A percentile compares a stretch with the other conserved stretches of the same genome.
Evolutionary conservation across 2,888 invertebrate genomes (phyloP).

Genomic region (Pristionchus entomophagus): DNA sequence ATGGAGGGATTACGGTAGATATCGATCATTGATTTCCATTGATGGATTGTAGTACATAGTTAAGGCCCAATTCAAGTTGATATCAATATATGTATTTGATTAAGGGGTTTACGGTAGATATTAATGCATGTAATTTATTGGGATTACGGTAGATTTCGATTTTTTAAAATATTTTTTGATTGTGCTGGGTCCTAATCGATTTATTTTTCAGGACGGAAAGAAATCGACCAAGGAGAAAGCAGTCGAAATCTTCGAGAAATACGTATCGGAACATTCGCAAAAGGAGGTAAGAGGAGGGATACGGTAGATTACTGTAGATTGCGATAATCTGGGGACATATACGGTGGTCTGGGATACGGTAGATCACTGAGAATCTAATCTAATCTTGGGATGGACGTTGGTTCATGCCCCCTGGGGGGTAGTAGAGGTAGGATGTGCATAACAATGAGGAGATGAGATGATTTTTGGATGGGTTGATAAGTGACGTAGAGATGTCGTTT

Average conservation of each 20-base stretch:
- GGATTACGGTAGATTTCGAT: too few species aligned
- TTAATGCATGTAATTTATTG: too few species aligned
- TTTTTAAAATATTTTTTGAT: too few species aligned
- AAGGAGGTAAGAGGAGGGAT: conserved; percentile 62
- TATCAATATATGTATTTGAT: too few species aligned
- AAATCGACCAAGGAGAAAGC: conserved; percentile 66
- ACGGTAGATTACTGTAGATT: too few species aligned
- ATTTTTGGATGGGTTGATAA: not conserved
- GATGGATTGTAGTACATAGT: too few species aligned
- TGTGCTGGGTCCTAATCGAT: too few species aligned
- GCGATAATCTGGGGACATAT: not conserved
- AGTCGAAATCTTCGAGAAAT: conserved; percentile 68
- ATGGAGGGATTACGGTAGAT: not conserved
- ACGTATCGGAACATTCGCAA: conserved; percentile 64
- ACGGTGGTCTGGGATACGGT: not conserved
- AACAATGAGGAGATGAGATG: too few species aligned
- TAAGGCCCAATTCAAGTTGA: too few species aligned
- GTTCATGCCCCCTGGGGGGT: not conserved
- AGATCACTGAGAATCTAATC: not conserved
- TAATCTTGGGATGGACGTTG: not conserved
- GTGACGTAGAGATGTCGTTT: too few species aligned
- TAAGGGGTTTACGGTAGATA: too few species aligned
- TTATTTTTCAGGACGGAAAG: conserved; percentile 55
- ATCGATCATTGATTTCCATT: too few species aligned
- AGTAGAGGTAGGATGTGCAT: not conserved